Evolutionary conservation across 2,113 vertebrate species (phyloP).

Genomic region (Nycticorax nycticorax): DNA sequence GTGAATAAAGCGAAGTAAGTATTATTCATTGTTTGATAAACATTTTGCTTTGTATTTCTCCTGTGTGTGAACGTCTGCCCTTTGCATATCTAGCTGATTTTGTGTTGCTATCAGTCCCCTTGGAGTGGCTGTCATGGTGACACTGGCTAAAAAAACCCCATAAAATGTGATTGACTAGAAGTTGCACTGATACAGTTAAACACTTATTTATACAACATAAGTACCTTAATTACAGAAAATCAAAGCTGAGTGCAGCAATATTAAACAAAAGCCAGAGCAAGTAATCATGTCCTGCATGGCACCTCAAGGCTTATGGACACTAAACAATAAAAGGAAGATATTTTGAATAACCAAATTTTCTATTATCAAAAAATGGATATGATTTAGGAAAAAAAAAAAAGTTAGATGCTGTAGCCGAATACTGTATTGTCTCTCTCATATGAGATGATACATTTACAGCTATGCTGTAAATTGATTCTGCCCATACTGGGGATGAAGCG

Average conservation of each 20-base stretch:
- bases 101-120: background rate
- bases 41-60: background rate
- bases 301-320: background rate
- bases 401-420: background rate
- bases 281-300: background rate
- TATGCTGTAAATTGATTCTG: background rate
- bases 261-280: background rate
- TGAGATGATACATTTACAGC: background rate
- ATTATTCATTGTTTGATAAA: background rate
- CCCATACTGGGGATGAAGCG: background rate
- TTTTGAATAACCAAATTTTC: background rate
- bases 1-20: background rate
- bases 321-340: background rate
- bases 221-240: background rate
- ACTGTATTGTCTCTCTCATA: background rate
- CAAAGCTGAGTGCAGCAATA: background rate
- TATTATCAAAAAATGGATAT: background rate
- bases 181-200: background rate
- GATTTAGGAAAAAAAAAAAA: background rate
- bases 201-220: background rate
- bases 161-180: background rate
- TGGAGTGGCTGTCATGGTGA: background rate
- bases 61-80: background rate
- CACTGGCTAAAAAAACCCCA: background rate
- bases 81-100: background rate